Evolutionary conservation across 2,113 vertebrate species (phyloP).

Genomic region (Gobiocypris rarus): DNA sequence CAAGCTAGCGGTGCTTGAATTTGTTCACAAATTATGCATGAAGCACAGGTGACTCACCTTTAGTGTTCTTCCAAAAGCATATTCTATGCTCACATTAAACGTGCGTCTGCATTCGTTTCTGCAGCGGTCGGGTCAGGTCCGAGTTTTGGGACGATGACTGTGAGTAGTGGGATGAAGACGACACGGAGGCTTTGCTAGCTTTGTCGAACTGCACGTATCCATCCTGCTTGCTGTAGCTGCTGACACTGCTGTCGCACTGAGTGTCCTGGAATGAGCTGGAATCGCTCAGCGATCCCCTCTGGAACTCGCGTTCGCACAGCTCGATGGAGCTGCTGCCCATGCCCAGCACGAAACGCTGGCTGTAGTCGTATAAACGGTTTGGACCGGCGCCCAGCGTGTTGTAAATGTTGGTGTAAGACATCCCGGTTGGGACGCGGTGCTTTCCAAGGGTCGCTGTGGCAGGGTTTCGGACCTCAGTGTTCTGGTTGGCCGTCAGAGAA

Average conservation of each 20-base stretch:
- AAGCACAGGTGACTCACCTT: conserved; percentile 10
- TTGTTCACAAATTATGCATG: not conserved
- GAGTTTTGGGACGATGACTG: conserved; percentile 98
- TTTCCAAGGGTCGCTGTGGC: conserved; percentile 76
- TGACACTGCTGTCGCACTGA: conserved; percentile 96
- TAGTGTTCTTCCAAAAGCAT: not conserved
- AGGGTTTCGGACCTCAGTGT: conserved; percentile 81
- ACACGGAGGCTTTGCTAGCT: conserved; percentile 95
- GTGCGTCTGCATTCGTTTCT: conserved; percentile 99
- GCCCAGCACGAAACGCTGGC: conserved; percentile 95
- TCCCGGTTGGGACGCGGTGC: conserved; percentile 94
- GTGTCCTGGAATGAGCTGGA: conserved; percentile 99
- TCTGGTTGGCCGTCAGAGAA: conserved; percentile 83
- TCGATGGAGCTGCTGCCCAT: conserved; percentile 99
- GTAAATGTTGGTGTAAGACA: conserved; percentile 99
- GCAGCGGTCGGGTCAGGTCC: conserved; percentile 93
- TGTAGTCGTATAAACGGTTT: conserved; percentile 96
- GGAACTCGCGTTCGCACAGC: conserved; percentile 96
- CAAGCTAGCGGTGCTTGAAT: not conserved
- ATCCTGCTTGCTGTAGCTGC: conserved; percentile 96
- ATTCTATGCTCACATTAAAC: conserved; percentile 78
- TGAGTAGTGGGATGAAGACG: conserved; percentile 96
- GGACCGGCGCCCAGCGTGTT: conserved; percentile 91
- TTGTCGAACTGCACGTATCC: conserved; percentile 98
- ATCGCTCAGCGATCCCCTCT: conserved; percentile 94